Base-by-base conservation (phyloP, 1,140 invertebrate genomes). In the Orussus abietinus region DNA sequence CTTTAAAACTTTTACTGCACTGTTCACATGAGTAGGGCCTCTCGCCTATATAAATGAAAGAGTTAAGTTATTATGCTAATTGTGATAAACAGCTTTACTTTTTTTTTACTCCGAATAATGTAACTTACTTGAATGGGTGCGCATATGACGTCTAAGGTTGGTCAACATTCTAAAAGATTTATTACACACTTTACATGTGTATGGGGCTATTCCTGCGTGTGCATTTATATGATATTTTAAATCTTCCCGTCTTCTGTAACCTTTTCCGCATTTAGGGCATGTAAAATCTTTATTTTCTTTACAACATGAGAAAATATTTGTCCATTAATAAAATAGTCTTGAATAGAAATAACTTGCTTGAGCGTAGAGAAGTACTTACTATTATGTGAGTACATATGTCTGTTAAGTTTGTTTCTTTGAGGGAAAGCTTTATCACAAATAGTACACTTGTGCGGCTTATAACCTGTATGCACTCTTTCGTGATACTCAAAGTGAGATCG, bases 401-500 rank as follows among this genome's bases (percentile, higher is more conserved):
- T 75, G 66, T 93, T 93, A 33, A 95, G 75, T 51, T 74, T 74
- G 29, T 68, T 70, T 21, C 53, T 54, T 22, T 68, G 64, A 3
- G 63, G 59, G 53, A 74, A 74, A 12, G 66, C 60, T 49, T 72
- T 72, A 1, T 67, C 82, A 58, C 87, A 90, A 36, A 84, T 74
- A 15, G 77, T 76, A 61, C 88, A 90, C 60, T 85, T 84, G 55
- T 82, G 87, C 0, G 84, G 84, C 61, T 86, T 84, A 55, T 88
- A 85, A 7, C 85, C 85, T 0, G 79, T 85, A 53, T 90, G 88
- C 4, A 85, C 83, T 35, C 92, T 78, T 43, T 72, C 66, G 30
- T 74, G 71, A 51, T 74, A 74, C 30, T 70, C 66, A 37, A 60
- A 72, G 31, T 74, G 71, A 26, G 66, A 69, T 13, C 60, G 50